Conservation (phyloP, 2,797 vertebrate species). For the Rhinogobio ventralis region DNA sequence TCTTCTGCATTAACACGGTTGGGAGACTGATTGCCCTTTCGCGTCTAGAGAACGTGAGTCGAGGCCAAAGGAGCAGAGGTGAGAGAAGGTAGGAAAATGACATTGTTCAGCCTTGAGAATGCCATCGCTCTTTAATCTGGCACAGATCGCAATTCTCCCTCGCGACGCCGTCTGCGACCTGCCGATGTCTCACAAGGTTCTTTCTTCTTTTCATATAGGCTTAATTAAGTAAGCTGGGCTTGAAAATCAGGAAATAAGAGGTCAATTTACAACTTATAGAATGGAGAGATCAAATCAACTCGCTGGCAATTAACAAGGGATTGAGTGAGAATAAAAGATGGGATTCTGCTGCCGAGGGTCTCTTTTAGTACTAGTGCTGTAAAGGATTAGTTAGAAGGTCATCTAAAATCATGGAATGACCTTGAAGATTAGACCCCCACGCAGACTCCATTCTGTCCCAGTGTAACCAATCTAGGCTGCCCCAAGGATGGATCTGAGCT, state of each 20-base stretch:
- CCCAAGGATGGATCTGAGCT: conserved; percentile 38
- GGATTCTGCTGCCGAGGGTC: conserved; percentile 58
- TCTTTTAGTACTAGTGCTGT: conserved; percentile 73
- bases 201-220: conserved; percentile 69
- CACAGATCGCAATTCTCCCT: conserved; percentile 76
- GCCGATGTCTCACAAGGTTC: conserved; percentile 71
- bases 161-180: conserved; percentile 74
- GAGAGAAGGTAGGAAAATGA: conserved; percentile 60
- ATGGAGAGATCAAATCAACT: conserved; percentile 82
- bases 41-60: conserved; percentile 72
- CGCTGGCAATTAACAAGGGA: conserved; percentile 79
- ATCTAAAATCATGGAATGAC: conserved; percentile 75
- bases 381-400: conserved; percentile 83
- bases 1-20: conserved; percentile 82
- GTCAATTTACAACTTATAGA: conserved; percentile 81
- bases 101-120: conserved; percentile 73
- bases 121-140: conserved; percentile 74
- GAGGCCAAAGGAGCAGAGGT: conserved; percentile 39
- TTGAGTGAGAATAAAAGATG: conserved; percentile 73
- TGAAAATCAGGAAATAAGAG: conserved; percentile 83
- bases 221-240: conserved; percentile 80
- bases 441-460: conserved; percentile 20
- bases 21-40: conserved; percentile 80
- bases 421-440: conserved; percentile 77
- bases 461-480: conserved; percentile 44